Percentiles rank a stretch among this genome's conserved stretches.
These are phyloP conservation scores for Sebastes oblongus DNA, from an alignment of 2,797 vertebrate genomes.

Conservation along the genomic window DNA sequence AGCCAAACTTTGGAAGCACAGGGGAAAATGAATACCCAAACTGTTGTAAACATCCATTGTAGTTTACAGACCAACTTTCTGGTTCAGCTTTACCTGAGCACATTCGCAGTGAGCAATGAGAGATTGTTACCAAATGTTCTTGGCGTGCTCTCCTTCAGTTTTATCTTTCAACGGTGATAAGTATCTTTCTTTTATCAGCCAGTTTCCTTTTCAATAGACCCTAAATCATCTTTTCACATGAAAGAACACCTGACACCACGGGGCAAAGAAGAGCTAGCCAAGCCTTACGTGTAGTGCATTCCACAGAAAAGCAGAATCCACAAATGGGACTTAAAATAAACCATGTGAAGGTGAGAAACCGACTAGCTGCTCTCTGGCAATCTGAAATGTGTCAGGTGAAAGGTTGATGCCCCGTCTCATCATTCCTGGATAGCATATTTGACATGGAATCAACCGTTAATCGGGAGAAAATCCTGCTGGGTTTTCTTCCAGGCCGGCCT, in stretches of 20 bases:
- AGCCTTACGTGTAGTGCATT: slow-evolving; percentile 23
- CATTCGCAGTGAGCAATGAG: background rate
- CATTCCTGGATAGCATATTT: slow-evolving; percentile 67
- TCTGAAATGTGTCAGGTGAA: slow-evolving; percentile 50
- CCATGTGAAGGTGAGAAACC: slow-evolving; percentile 17
- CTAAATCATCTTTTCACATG: slow-evolving; percentile 29
- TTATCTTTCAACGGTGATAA: background rate
- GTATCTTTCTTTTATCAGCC: background rate
- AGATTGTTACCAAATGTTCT: background rate
- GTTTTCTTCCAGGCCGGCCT: slow-evolving; percentile 40
- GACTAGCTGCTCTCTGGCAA: background rate
- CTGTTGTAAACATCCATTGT: background rate
- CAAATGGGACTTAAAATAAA: slow-evolving; percentile 49
- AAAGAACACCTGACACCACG: slow-evolving; percentile 14
- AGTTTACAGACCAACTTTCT: background rate
- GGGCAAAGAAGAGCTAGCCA: background rate
- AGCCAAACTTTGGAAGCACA: background rate
- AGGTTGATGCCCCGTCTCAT: slow-evolving; percentile 48
- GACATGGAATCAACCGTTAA: slow-evolving; percentile 67
- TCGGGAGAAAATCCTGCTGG: slow-evolving; percentile 68
- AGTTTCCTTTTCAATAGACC: slow-evolving; percentile 20
- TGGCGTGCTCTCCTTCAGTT: background rate
- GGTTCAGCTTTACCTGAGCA: background rate
- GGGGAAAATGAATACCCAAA: background rate
- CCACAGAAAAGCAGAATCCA: slow-evolving; percentile 39